phyloP scores from a whole-genome alignment of 2,113 vertebrate genomes.

The Tychaedon coryphoeus region DNA sequence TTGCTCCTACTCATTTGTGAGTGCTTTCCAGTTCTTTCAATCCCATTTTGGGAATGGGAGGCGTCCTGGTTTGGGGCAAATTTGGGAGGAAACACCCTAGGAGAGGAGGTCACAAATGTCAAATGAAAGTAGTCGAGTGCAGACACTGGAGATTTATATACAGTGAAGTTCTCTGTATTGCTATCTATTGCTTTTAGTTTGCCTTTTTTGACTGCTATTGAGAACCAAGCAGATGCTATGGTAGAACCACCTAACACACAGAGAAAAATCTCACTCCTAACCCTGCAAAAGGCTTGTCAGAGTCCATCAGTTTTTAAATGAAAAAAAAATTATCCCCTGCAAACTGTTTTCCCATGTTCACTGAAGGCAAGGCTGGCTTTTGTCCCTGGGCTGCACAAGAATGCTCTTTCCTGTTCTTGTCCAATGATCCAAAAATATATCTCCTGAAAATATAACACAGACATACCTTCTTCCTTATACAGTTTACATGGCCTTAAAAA shows the following conservation, averaged over 20 bases:
- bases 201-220: not conserved
- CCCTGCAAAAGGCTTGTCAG: not conserved
- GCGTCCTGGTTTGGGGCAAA: not conserved
- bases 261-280: not conserved
- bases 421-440: not conserved
- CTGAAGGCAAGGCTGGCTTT: not conserved
- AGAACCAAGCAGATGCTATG: not conserved
- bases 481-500: not conserved
- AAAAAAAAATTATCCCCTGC: not conserved
- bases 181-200: not conserved
- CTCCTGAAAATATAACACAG: not conserved
- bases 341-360: rapidly evolving
- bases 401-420: not conserved
- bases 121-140: not conserved
- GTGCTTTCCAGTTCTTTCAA: not conserved
- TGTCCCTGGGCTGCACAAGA: not conserved
- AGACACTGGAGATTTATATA: not conserved
- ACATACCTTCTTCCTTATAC: not conserved
- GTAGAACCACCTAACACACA: not conserved
- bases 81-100: not conserved
- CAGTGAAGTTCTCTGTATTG: not conserved
- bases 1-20: not conserved
- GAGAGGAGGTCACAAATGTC: not conserved
- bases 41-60: not conserved
- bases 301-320: not conserved